Conservation (phyloP, 2,888 invertebrate species). For the Pomacea canaliculata region DNA sequence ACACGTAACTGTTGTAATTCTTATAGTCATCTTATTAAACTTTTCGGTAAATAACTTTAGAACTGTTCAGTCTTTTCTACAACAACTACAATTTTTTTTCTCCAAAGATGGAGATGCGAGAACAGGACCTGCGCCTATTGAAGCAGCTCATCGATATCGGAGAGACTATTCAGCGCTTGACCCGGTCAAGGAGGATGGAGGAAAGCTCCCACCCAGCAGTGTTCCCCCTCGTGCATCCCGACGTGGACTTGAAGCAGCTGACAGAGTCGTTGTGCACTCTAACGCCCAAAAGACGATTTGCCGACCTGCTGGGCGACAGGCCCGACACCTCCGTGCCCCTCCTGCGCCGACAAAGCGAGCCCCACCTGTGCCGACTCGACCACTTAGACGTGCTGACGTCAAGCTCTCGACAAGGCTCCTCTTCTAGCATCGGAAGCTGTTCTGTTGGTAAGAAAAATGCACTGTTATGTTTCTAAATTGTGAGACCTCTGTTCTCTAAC, state of each 20-base stretch:
- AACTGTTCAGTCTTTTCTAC: too few species aligned
- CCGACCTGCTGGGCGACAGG: neutral
- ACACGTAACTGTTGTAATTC: too few species aligned
- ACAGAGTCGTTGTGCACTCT: neutral
- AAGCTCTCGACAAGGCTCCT: neutral
- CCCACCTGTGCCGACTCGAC: conserved; percentile 13
- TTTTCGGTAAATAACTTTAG: too few species aligned
- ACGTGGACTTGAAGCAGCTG: neutral
- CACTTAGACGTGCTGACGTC: neutral
- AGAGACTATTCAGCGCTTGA: conserved; percentile 27
- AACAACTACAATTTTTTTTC: too few species aligned
- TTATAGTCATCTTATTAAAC: too few species aligned
- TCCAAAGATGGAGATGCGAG: conserved; percentile 27
- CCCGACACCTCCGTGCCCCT: conserved; percentile 11
- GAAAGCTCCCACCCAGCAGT: neutral
- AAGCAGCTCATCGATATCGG: conserved; percentile 31
- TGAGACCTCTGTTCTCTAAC: too few species aligned
- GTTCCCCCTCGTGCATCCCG: neutral
- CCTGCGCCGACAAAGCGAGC: conserved; percentile 18
- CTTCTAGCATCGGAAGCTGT: neutral
- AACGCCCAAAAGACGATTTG: neutral
- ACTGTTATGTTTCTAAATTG: too few species aligned
- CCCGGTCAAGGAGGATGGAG: conserved; percentile 12
- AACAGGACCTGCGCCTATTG: conserved; percentile 28
- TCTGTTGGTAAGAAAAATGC: too few species aligned